A percentile compares a stretch with the other conserved stretches of the same genome.
Conservation (phyloP, 2,888 invertebrate genomes). For the Cryptops parisi region DNA sequence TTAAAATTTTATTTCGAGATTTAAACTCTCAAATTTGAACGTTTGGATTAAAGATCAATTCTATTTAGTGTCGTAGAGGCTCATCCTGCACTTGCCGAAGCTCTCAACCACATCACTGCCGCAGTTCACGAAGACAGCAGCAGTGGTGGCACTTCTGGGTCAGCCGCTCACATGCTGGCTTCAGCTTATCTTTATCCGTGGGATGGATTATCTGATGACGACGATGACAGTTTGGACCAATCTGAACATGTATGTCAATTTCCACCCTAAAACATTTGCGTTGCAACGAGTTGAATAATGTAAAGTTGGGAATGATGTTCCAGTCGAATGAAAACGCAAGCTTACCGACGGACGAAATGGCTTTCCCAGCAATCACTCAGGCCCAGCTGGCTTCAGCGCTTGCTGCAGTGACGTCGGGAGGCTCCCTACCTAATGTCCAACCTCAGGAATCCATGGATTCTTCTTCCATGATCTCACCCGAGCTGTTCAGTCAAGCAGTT, state of each 20-base stretch:
- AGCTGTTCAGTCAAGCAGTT: conserved; percentile 65
- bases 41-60: neutral
- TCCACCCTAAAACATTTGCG: too few relatives aligned
- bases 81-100: conserved; percentile 54
- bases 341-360: neutral
- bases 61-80: conserved; percentile 43
- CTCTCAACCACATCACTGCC: conserved; percentile 49
- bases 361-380: conserved; percentile 15
- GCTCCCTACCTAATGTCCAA: neutral
- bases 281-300: too few relatives aligned
- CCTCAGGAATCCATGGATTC: neutral
- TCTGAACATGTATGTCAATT: too few relatives aligned
- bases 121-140: conserved; percentile 35
- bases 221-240: conserved; percentile 23
- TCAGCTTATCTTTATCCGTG: conserved; percentile 26
- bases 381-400: conserved; percentile 17
- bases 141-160: neutral
- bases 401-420: conserved; percentile 10
- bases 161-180: neutral
- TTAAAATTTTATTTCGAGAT: neutral
- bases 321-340: too few relatives aligned
- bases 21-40: neutral
- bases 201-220: conserved; percentile 33
- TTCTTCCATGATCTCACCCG: conserved; percentile 46
- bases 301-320: too few relatives aligned